Evolutionary conservation across 2,888 invertebrate genomes (phyloP), one percentile per base, ranked within the genome.

Genomic region (Micoletzkya japonica): DNA sequence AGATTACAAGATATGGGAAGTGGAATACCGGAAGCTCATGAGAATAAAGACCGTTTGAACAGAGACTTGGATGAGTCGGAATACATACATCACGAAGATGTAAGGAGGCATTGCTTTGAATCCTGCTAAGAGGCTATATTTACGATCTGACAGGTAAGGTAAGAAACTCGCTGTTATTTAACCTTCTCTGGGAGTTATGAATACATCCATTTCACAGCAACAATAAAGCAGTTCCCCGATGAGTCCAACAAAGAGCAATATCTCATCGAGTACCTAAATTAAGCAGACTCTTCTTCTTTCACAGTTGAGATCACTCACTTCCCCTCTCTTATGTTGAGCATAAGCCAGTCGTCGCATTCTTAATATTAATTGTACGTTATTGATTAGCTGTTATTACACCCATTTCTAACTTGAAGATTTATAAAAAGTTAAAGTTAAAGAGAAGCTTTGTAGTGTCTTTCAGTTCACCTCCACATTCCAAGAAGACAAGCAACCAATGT

Each of bases 381-480:
- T n/a, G n/a, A n/a, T n/a, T n/a, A n/a, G n/a, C n/a, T n/a, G n/a
- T n/a, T n/a, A n/a, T n/a, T n/a, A n/a, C n/a, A n/a, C n/a, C n/a
- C n/a, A n/a, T n/a, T n/a, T n/a, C n/a, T n/a, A n/a, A n/a, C n/a
- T n/a, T n/a, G n/a, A n/a, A n/a, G n/a, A n/a, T n/a, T n/a, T n/a
- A n/a, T n/a, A n/a, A n/a, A n/a, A n/a, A n/a, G n/a, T n/a, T n/a
- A n/a, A n/a, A n/a, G n/a, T n/a, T n/a, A n/a, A n/a, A n/a, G n/a
- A n/a, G n/a, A n/a, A n/a, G n/a, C n/a, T n/a, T n/a, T n/a, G n/a
- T n/a, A n/a, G n/a, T n/a, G n/a, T n/a, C n/a, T n/a, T n/a, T n/a
- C n/a, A n/a, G n/a, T n/a, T 34, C 30, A 80, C 82, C 81, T 73
- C 78, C 79, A 83, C 14, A 84, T 63, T 44, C 82, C 83, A 49